These are phyloP conservation scores for Drosophila nr. fundita DNA, from an alignment of 2,888 invertebrate species.

Conservation along the genomic window DNA sequence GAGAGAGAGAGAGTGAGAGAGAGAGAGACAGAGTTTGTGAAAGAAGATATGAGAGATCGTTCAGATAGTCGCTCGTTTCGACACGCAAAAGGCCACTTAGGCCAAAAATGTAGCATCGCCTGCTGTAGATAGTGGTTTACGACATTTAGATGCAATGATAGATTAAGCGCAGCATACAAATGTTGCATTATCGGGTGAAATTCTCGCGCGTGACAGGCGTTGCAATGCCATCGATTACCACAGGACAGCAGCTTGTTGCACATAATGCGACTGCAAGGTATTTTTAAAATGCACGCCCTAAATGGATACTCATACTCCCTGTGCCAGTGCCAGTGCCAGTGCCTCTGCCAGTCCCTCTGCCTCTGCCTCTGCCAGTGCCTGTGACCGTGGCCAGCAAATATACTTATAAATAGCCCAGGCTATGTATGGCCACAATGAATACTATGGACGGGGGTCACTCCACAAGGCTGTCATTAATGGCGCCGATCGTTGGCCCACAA, in stretches of 20 bases:
- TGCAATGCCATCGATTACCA: slow-evolving; percentile 73
- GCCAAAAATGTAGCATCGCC: slow-evolving; percentile 74
- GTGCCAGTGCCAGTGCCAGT: slow-evolving; percentile 4
- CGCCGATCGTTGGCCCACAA: slow-evolving; percentile 80
- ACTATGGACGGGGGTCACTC: slow-evolving; percentile 49
- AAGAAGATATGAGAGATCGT: slow-evolving; percentile 54
- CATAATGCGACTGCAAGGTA: slow-evolving; percentile 33
- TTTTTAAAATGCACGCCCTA: slow-evolving; percentile 71
- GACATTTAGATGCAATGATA: slow-evolving; percentile 57
- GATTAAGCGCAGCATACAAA: slow-evolving; percentile 42
- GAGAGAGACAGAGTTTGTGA: background rate
- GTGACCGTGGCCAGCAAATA: slow-evolving; percentile 19
- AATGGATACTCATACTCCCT: slow-evolving; percentile 68
- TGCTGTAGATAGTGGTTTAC: slow-evolving; percentile 26
- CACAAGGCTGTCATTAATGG: slow-evolving; percentile 75
- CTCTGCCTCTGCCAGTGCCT: slow-evolving; percentile 1
- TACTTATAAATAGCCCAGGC: slow-evolving; percentile 57
- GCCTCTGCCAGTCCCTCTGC: background rate
- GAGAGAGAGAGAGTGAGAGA: background rate
- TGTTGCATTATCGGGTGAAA: slow-evolving; percentile 65
- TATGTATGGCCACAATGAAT: slow-evolving; percentile 37
- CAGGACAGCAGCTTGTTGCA: slow-evolving; percentile 26
- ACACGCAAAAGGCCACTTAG: slow-evolving; percentile 80
- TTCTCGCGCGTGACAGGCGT: slow-evolving; percentile 76
- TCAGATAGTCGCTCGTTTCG: slow-evolving; percentile 48